Conservation (phyloP, 2,113 vertebrate species). For the Elephas maximus region DNA sequence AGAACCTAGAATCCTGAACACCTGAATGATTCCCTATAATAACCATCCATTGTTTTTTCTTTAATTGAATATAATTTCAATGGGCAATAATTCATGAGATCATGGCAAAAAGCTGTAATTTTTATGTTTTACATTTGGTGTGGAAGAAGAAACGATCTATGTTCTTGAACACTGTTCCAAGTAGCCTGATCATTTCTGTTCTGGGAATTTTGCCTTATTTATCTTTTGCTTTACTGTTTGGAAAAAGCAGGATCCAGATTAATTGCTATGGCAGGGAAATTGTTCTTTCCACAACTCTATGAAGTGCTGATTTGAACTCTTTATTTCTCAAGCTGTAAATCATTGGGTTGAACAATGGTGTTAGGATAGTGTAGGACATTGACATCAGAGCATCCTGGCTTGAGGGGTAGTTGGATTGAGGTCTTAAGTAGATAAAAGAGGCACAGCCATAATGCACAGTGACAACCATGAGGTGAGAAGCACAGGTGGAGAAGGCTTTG, state of each 20-base stretch:
- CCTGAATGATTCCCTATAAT: background rate
- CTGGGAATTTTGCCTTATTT: fast-evolving
- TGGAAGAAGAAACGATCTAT: background rate
- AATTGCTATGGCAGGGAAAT: background rate
- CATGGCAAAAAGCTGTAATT: background rate
- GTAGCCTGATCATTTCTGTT: background rate
- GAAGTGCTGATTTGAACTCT: conserved; percentile 76
- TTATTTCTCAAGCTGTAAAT: conserved; percentile 81
- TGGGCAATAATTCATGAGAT: background rate
- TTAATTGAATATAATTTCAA: background rate
- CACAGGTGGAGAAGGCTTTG: conserved; percentile 82
- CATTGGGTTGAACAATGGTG: conserved; percentile 76
- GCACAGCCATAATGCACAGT: conserved; percentile 76
- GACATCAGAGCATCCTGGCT: conserved; percentile 74
- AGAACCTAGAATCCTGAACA: background rate
- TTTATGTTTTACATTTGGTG: background rate
- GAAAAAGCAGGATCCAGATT: background rate
- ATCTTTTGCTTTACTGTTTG: background rate
- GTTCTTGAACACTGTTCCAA: background rate
- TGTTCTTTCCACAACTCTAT: conserved; percentile 37
- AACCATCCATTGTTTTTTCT: background rate
- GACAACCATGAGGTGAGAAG: conserved; percentile 77
- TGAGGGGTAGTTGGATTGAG: conserved; percentile 60
- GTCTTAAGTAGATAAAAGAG: conserved; percentile 77
- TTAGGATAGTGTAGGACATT: conserved; percentile 77